phyloP scores from a whole-genome alignment of 1,140 invertebrate genomes.

The Metopolophium dirhodum region DNA sequence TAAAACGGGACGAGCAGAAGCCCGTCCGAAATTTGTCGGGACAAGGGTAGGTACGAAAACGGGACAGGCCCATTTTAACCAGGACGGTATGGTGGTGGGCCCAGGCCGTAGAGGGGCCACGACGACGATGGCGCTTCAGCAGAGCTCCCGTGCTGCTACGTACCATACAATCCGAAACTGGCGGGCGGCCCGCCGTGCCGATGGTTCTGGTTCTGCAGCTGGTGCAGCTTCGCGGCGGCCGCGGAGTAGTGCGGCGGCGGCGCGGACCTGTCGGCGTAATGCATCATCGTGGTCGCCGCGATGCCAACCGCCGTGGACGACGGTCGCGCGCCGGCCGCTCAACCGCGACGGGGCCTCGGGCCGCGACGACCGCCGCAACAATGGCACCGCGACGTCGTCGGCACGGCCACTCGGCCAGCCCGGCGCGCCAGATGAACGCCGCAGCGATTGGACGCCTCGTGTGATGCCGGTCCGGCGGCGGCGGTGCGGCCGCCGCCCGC shows the following conservation, averaged over 20 bases:
- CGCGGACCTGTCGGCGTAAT: conserved; percentile 43
- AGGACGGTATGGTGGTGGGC: too few relatives aligned
- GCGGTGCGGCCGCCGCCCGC: not conserved
- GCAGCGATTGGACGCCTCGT: not conserved
- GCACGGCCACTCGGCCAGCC: not conserved
- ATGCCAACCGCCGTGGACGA: not conserved
- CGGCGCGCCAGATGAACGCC: not conserved
- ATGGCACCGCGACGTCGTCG: not conserved
- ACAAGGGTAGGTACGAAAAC: too few relatives aligned
- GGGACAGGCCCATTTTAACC: too few relatives aligned
- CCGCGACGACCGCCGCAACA: not conserved
- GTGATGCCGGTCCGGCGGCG: not conserved
- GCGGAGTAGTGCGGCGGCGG: conserved; percentile 40
- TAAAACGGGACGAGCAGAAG: too few relatives aligned
- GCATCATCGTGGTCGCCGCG: not conserved
- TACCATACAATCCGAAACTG: conserved; percentile 45
- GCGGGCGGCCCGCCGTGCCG: not conserved
- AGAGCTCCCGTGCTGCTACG: not conserved
- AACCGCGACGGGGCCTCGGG: not conserved
- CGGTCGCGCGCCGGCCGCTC: not conserved
- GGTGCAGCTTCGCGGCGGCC: conserved; percentile 24
- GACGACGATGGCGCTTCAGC: not conserved
- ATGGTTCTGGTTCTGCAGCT: conserved; percentile 34
- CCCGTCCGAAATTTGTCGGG: too few relatives aligned
- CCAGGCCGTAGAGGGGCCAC: not conserved